Percentiles rank a stretch among this genome's conserved stretches.
Conservation (phyloP, 2,113 vertebrate species). For the Mirza zaza region DNA sequence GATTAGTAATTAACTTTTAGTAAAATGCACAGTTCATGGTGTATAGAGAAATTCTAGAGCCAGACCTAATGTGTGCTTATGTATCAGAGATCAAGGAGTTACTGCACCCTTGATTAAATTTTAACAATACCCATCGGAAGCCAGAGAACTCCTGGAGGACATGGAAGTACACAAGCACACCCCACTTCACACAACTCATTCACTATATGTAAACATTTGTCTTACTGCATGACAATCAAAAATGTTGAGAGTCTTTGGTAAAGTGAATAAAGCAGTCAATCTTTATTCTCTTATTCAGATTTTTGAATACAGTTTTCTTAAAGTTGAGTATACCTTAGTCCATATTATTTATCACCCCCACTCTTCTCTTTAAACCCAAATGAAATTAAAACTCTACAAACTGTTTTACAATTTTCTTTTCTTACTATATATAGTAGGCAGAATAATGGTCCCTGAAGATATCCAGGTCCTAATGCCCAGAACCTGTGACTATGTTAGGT, state of each 20-base stretch:
- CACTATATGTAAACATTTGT: not conserved
- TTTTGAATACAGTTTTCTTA: constrained; percentile 10
- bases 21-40: not conserved
- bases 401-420: not conserved
- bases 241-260: not conserved
- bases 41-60: not conserved
- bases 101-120: not conserved
- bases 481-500: not conserved
- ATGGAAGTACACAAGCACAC: not conserved
- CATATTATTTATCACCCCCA: not conserved
- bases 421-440: not conserved
- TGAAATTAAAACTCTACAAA: constrained; percentile 21
- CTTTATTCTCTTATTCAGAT: not conserved
- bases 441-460: not conserved
- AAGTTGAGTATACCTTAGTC: not conserved
- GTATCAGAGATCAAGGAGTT: not conserved
- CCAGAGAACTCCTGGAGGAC: not conserved
- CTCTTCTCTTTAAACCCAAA: constrained; percentile 26
- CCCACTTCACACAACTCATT: not conserved
- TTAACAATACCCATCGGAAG: not conserved
- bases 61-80: not conserved
- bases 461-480: not conserved
- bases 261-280: not conserved
- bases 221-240: not conserved
- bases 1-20: not conserved